Percentiles rank a stretch among this genome's conserved stretches.
Conservation (phyloP, 64 coral and sea anemone genomes). For the Stichodactyla helianthus region DNA sequence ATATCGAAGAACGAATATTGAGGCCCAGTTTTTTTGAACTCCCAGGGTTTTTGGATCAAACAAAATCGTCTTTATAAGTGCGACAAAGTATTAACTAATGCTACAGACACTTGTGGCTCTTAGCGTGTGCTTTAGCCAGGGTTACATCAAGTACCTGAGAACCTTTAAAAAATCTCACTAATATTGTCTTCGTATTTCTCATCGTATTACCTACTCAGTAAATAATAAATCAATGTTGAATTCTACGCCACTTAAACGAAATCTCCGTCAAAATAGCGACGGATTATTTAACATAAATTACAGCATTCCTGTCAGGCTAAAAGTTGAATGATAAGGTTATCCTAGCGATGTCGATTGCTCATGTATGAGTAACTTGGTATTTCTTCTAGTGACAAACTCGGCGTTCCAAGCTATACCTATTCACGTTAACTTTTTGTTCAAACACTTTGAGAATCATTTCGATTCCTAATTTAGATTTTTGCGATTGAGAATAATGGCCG, state of each 20-base stretch:
- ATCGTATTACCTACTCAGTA: neutral
- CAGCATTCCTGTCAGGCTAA: neutral
- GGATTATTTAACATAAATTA: neutral
- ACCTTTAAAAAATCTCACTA: neutral
- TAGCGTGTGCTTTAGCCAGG: neutral
- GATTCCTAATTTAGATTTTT: neutral
- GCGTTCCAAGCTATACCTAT: neutral
- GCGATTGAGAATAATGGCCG: neutral
- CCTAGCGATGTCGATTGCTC: neutral
- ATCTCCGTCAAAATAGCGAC: slow-evolving; percentile 12
- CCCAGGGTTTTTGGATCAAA: neutral
- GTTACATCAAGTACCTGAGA: neutral
- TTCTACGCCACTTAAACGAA: slow-evolving; percentile 1
- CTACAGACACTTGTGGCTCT: neutral
- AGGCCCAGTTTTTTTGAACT: neutral
- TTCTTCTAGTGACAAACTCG: neutral
- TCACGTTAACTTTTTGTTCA: neutral
- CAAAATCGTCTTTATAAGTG: neutral
- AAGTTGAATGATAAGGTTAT: neutral
- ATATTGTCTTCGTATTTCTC: neutral
- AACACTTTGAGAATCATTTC: neutral
- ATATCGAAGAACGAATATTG: neutral
- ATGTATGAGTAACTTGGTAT: neutral
- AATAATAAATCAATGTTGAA: neutral
- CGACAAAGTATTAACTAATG: neutral